These are phyloP conservation scores for Rhynchophorus ferrugineus DNA, from an alignment of 1,140 invertebrate species.

Conservation along the genomic window DNA sequence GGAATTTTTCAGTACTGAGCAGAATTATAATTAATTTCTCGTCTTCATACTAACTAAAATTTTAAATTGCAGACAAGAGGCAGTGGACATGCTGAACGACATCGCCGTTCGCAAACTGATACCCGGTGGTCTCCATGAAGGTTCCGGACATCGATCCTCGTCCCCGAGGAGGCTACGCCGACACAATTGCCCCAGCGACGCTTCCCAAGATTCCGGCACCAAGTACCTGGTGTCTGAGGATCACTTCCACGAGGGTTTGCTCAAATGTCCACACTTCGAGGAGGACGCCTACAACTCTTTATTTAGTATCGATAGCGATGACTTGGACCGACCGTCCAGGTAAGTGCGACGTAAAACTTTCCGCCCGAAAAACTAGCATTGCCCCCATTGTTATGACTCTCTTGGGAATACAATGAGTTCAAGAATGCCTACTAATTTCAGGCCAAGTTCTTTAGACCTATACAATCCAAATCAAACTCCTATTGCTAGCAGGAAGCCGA, in stretches of 20 bases:
- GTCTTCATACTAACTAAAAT: not conserved
- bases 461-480: conserved; percentile 42
- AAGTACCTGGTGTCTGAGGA: conserved; percentile 25
- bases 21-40: too few species aligned
- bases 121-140: conserved; percentile 39
- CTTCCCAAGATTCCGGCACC: conserved; percentile 31
- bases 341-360: conserved; percentile 16
- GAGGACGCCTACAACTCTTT: conserved; percentile 37
- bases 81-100: conserved; percentile 74
- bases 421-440: conserved; percentile 15
- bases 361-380: too few species aligned
- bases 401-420: too few species aligned
- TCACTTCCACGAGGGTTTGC: conserved; percentile 38
- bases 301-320: conserved; percentile 35
- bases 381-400: too few species aligned
- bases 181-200: conserved; percentile 38
- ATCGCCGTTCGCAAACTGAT: conserved; percentile 65
- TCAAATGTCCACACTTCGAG: conserved; percentile 33
- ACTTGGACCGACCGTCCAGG: conserved; percentile 33
- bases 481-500: conserved; percentile 41
- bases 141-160: conserved; percentile 50
- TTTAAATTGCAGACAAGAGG: conserved; percentile 59
- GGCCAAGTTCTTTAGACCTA: conserved; percentile 48
- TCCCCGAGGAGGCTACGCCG: conserved; percentile 51
- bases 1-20: too few species aligned